Base-by-base conservation (phyloP, 2,113 vertebrate species). In the Phalacrocorax carbo region DNA sequence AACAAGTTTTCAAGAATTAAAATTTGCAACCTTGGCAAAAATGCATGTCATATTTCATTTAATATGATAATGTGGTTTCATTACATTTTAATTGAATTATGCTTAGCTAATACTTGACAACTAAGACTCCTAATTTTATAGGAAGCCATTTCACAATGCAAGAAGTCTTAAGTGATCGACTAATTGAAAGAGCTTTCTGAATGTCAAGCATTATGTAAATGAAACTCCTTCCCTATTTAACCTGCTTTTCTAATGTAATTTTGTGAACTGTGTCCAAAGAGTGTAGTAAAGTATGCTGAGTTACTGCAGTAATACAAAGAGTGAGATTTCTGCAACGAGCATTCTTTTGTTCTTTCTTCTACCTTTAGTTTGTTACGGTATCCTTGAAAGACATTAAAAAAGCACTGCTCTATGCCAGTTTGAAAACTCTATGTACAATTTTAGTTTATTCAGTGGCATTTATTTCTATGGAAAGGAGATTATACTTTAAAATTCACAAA, bases 11-110 rank as follows among this genome's bases (percentile, higher is more conserved):
- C 86, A 72, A 96, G 85, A 91, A 73, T 23, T 6, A 38, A 76
- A 83, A 77, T 55, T 62, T 77, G 36, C 55, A 77, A 32, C 25
- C 17, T 64, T 62, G 72, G 83, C 86, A 82, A 94, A 98, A 98
- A 95, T 26, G 4, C 15, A 68, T 26, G 29, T 64, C 69, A 86
- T 89, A 96, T 95, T 96, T 83, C 30, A 76, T 97, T 97, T 82
- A 96, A 69, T 95, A 86, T 78, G 80, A 77, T 94, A 95, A 97
- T 95, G 92, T 40, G 55, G 42, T 88, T 94, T 96, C 75, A 96
- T 97, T 96, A 94, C 54, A 92, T 97, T 96, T 94, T 96, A 95
- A 97, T 95, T 91, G 86, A 95, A 91, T 95, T 94, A 86, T 52
- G 86, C 77, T 91, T 92, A 69, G 64, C 46, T 97, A 94, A 95